phyloP scores from a whole-genome alignment of 2,797 vertebrate species.

The Acanthis flammea region DNA sequence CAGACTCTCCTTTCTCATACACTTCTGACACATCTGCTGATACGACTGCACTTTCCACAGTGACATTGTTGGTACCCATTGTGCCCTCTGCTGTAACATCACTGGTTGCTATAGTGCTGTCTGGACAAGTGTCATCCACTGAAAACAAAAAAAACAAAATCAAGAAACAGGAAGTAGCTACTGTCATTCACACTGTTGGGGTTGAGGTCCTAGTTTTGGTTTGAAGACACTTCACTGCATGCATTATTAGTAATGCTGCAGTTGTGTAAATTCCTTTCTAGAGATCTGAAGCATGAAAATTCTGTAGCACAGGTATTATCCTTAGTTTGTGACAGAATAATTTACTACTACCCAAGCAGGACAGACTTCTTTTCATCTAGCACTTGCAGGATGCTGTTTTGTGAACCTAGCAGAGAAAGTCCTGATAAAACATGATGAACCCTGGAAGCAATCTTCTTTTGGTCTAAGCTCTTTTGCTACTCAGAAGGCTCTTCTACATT shows the following conservation, averaged over 20 bases:
- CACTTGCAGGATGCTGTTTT: neutral
- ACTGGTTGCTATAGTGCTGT: slow-evolving; percentile 73
- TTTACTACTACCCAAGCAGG: neutral
- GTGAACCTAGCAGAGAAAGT: neutral
- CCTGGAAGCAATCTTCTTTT: neutral
- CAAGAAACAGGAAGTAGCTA: slow-evolving; percentile 4
- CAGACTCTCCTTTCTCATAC: slow-evolving; percentile 65
- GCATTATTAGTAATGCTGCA: neutral
- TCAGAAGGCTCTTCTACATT: neutral
- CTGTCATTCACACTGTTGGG: neutral
- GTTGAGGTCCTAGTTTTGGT: neutral
- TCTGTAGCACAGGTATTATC: neutral
- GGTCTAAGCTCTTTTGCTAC: neutral
- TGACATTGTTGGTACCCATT: slow-evolving; percentile 71
- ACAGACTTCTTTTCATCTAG: neutral
- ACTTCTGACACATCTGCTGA: slow-evolving; percentile 78
- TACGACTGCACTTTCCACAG: slow-evolving; percentile 79
- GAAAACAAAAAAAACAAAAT: slow-evolving; percentile 39
- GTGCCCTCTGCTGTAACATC: slow-evolving; percentile 66
- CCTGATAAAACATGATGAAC: neutral
- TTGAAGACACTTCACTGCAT: neutral
- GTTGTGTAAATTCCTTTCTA: neutral
- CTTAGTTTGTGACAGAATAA: slow-evolving; percentile 13
- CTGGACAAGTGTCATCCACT: slow-evolving; percentile 80
- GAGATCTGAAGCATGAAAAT: slow-evolving; percentile 37